Base-by-base conservation (phyloP, 2,888 invertebrate species). In the Oxycera nigricornis region DNA sequence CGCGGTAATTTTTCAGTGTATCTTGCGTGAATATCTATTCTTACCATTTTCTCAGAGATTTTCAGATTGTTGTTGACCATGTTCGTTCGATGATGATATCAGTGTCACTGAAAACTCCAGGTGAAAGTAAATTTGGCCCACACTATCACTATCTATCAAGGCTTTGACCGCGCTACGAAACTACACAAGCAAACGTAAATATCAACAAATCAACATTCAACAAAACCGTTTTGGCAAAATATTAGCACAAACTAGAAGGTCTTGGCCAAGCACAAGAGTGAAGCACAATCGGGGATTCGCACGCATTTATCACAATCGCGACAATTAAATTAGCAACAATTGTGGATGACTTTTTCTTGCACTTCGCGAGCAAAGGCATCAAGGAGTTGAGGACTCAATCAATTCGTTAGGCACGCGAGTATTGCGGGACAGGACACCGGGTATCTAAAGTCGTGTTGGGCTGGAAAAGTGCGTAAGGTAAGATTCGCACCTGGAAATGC, bases 51-150 rank as follows among this genome's bases (percentile, higher is more conserved):
- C 41, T 70, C 75, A 20, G 50, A 20, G 30, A 81, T 80, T 75
- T 80, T 79, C 74, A 81, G 74, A 26, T 80, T 79, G 73, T 78
- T 80, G 79, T 80, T 80, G 73, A 80, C 81, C 82, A 82, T 82
- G 74, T 76, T 80, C 24, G 52, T 11, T 20, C 24, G 17, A 9
- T 24, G 20, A 20, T 4, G 11, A 55, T n/a, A 55, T 55, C 4
- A 22, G 2, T 22, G 11, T 22, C n/a, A n/a, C 9, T n/a, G 14
- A 9, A 28, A 50, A 4, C 14, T n/a, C n/a, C 59, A 59, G 24
- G 22, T 26, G 30, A 59, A 28, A 59, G 30, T 59, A 28, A 4
- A 55, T 22, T 17, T 59, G n/a, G 20, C 59, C 17, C 9, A 59
- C 26, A 59, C 59, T 59, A 55, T 1, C n/a, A 24, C 55, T 14